Evolutionary conservation across 2,113 vertebrate genomes (phyloP).

Genomic region (Paraplagusia blochii): DNA sequence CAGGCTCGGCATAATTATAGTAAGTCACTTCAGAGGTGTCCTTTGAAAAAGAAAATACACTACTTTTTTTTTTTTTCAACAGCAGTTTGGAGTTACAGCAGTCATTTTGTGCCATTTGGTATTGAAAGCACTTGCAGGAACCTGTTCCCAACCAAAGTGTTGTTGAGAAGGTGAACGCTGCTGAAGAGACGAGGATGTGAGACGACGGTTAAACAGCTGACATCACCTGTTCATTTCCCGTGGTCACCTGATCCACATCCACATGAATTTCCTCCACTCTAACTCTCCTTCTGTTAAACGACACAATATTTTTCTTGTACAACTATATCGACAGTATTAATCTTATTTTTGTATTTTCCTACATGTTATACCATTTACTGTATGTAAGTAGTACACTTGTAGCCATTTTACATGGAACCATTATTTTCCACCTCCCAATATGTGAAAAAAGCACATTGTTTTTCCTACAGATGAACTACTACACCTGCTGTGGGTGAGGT

Average conservation of each 20-base stretch:
- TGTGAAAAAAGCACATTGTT: slow-evolving; percentile 84
- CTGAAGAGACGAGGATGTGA: slow-evolving; percentile 69
- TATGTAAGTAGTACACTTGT: slow-evolving; percentile 85
- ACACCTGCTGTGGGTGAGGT: slow-evolving; percentile 80
- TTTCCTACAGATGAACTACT: slow-evolving; percentile 84
- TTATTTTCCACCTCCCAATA: slow-evolving; percentile 78
- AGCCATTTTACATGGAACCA: slow-evolving; percentile 69
- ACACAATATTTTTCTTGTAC: slow-evolving; percentile 96
- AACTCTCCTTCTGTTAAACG: slow-evolving; percentile 77
- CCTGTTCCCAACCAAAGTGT: slow-evolving; percentile 90
- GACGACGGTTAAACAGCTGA: slow-evolving; percentile 65
- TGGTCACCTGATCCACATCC: slow-evolving; percentile 65
- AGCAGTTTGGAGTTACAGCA: slow-evolving; percentile 77
- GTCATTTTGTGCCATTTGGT: slow-evolving; percentile 90
- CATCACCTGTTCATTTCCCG: slow-evolving; percentile 76
- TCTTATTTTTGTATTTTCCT: slow-evolving; percentile 99
- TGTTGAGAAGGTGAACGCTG: slow-evolving; percentile 82
- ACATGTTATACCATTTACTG: slow-evolving; percentile 96
- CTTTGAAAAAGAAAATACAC: slow-evolving; percentile 81
- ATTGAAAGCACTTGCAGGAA: slow-evolving; percentile 85
- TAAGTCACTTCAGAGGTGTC: slow-evolving; percentile 80
- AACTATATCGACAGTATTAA: slow-evolving; percentile 99
- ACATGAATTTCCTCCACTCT: slow-evolving; percentile 82
- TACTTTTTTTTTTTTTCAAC: slow-evolving; percentile 75
- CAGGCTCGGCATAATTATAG: slow-evolving; percentile 91